A percentile compares a stretch with the other conserved stretches of the same genome.
phyloP scores from a whole-genome alignment of 2,797 vertebrate species.

The Xiphophorus birchmanni region DNA sequence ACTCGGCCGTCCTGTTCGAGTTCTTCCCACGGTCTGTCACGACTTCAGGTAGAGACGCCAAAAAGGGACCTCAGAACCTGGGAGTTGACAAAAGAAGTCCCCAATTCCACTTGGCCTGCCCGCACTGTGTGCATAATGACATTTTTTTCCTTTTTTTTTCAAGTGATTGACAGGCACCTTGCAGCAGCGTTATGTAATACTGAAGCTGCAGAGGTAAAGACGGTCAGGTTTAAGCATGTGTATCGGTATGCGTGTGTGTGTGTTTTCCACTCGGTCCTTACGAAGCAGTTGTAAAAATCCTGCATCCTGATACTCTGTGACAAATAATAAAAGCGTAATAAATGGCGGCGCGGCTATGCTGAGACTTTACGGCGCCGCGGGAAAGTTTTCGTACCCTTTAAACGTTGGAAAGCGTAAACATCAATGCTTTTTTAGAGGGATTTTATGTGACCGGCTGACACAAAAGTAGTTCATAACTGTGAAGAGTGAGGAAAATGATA shows the following conservation, averaged over 20 bases:
- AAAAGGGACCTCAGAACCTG: background rate
- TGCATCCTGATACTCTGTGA: constrained; percentile 60
- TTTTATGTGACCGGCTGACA: background rate
- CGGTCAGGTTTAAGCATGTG: constrained; percentile 33
- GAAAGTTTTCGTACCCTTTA: background rate
- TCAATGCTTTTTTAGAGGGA: background rate
- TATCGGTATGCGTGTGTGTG: constrained; percentile 6
- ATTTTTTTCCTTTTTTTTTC: background rate
- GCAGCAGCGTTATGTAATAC: constrained; percentile 55
- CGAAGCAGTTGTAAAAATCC: constrained; percentile 48
- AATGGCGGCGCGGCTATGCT: constrained; percentile 55
- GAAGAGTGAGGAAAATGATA: background rate
- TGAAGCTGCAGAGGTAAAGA: constrained; percentile 46
- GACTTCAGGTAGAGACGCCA: constrained; percentile 6
- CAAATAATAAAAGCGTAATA: constrained; percentile 70
- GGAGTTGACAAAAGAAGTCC: background rate
- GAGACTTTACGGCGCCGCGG: constrained; percentile 34
- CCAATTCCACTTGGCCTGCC: background rate
- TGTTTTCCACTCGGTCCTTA: constrained; percentile 13
- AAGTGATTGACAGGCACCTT: constrained; percentile 53
- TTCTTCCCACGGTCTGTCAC: background rate
- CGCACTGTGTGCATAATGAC: background rate
- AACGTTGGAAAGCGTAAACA: background rate
- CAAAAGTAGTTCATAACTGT: background rate
- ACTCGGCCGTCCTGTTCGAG: constrained; percentile 32